Evolutionary conservation across 2,113 vertebrate species (phyloP).

Genomic region (Cephalopholis sonnerati): DNA sequence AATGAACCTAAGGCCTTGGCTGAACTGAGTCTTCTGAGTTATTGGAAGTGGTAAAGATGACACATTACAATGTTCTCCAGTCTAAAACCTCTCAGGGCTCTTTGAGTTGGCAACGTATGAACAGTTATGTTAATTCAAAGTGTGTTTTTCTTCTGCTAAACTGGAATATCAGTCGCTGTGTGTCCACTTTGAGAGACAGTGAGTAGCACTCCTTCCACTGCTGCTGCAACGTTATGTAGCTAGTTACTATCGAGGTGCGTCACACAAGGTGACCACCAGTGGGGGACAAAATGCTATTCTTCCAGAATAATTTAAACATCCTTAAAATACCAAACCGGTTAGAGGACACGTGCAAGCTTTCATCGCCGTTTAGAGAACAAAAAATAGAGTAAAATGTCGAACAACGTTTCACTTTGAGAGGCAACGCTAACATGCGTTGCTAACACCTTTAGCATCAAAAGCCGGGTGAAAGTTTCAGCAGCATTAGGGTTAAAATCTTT

Average conservation of each 20-base stretch:
- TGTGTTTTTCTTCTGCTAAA: not conserved
- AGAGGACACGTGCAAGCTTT: not conserved
- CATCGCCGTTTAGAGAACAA: too few species aligned
- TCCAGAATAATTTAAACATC: not conserved
- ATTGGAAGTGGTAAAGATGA: too few species aligned
- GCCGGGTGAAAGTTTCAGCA: not conserved
- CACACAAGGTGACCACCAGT: conserved; percentile 18
- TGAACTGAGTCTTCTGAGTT: too few species aligned
- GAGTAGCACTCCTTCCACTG: not conserved
- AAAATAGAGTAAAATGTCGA: not conserved
- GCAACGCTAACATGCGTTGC: too few species aligned
- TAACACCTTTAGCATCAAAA: too few species aligned
- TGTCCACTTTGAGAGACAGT: not conserved
- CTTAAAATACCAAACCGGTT: not conserved
- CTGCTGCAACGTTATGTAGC: not conserved
- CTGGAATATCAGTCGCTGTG: not conserved
- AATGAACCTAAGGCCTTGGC: too few species aligned
- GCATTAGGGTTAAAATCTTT: not conserved
- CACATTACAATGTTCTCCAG: too few species aligned
- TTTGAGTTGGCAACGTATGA: too few species aligned
- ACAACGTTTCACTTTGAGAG: too few species aligned
- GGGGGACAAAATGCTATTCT: not conserved
- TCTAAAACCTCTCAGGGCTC: too few species aligned
- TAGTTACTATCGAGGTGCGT: not conserved
- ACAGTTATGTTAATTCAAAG: too few species aligned